Conservation (phyloP, 2,113 vertebrate species). For the Pangasianodon hypophthalmus region DNA sequence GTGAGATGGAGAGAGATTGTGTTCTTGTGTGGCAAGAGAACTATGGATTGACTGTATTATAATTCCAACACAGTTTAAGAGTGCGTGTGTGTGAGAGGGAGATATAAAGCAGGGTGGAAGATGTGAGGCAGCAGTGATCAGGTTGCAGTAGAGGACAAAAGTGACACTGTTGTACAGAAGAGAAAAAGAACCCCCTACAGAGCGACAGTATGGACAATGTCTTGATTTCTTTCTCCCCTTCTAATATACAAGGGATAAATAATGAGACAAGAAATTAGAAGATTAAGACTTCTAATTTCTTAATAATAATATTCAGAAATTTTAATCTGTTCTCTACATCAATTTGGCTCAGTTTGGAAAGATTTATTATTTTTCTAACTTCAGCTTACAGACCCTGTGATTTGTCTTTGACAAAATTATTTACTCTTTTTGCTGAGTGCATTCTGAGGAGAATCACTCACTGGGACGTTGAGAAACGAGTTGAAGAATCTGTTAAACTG, state of each 20-base stretch:
- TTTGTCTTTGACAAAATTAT: neutral
- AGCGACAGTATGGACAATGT: too few species aligned
- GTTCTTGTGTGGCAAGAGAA: neutral
- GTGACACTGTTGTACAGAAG: neutral
- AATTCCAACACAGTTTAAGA: neutral
- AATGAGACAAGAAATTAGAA: neutral
- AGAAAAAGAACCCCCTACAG: neutral
- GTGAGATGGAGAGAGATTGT: neutral
- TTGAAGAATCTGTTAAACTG: neutral
- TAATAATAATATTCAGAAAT: neutral
- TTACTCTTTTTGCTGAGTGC: neutral
- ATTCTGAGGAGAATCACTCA: neutral
- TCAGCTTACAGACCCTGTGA: neutral
- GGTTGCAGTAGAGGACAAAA: conserved; percentile 12
- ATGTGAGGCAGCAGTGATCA: neutral
- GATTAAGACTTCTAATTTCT: neutral
- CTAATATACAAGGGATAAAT: neutral
- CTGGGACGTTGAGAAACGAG: neutral
- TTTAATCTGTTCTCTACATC: neutral
- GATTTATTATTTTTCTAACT: neutral
- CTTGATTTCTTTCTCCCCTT: neutral
- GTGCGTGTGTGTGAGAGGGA: neutral
- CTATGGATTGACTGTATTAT: neutral
- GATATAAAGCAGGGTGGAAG: neutral
- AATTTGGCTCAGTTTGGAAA: neutral